Conservation (phyloP, 1,140 invertebrate genomes). For the Drosophila miranda region DNA sequence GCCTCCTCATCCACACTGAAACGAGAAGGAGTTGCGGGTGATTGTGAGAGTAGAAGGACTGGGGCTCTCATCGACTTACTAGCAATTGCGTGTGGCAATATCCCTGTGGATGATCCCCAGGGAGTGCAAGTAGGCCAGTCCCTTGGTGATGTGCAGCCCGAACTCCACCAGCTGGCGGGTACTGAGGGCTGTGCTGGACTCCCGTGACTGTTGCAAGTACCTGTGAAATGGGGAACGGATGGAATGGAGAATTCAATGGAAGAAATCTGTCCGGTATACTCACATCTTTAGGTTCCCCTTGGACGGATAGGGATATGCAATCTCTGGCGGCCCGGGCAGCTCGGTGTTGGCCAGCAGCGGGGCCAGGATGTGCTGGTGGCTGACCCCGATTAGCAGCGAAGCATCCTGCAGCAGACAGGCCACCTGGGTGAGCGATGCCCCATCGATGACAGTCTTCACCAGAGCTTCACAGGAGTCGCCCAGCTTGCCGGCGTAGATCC, state of each 20-base stretch:
- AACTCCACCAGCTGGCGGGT: slow-evolving; percentile 95
- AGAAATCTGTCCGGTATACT: slow-evolving; percentile 48
- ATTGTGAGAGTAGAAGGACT: no score
- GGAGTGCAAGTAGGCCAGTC: slow-evolving; percentile 94
- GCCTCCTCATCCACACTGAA: slow-evolving; percentile 91
- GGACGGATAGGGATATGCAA: slow-evolving; percentile 90
- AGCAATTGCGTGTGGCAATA: slow-evolving; percentile 94
- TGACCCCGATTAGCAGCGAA: slow-evolving; percentile 90
- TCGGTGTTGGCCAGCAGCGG: slow-evolving; percentile 92
- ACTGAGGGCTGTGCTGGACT: slow-evolving; percentile 84
- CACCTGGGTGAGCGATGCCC: slow-evolving; percentile 91
- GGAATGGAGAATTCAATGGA: neutral
- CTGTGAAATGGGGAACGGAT: slow-evolving; percentile 74
- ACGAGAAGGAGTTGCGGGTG: neutral
- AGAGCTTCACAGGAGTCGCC: slow-evolving; percentile 89
- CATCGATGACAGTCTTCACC: slow-evolving; percentile 92
- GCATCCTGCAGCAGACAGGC: slow-evolving; percentile 92
- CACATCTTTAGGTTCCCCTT: slow-evolving; percentile 95
- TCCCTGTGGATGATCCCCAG: slow-evolving; percentile 95
- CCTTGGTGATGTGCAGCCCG: slow-evolving; percentile 93
- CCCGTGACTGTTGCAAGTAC: slow-evolving; percentile 86
- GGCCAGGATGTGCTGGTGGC: slow-evolving; percentile 91
- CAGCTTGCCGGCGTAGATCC: slow-evolving; percentile 89
- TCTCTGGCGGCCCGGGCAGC: slow-evolving; percentile 87
- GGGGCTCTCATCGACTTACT: slow-evolving; percentile 85